Base-by-base conservation (phyloP, 64 coral and sea anemone genomes). In the Orbicella faveolata region DNA sequence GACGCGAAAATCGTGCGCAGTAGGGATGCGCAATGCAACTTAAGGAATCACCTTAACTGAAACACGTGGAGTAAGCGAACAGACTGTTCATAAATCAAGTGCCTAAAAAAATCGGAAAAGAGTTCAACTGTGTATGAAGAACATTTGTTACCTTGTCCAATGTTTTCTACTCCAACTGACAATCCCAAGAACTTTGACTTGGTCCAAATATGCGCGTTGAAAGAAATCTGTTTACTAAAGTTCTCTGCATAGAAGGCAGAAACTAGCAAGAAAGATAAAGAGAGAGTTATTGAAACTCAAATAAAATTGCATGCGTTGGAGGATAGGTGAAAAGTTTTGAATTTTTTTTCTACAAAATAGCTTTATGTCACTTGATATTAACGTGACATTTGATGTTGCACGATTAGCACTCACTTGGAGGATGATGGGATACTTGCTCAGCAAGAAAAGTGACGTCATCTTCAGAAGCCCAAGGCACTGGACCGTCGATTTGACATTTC, bases 141-240 rank as follows among this genome's bases (percentile, higher is more conserved):
- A 34, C 10, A 52, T 9, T 11, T 15, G 13, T 39, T 39, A 98
- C 96, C 96, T 93, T 99, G 96, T 18, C 96, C 96, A 48, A 95
- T 89, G 69, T 93, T 95, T 52, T 99, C 96, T 18, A 99, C 96
- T 77, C 96, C 96, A 37, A 99, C 90, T 20, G 96, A 99, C 18
- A 99, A 75, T 65, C 96, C 96, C 7, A 99, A 79, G 34, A 99
- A 99, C 86, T 99, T 99, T 18, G 96, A 99, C 89, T 99, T 99
- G 84, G 96, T 99, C 96, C 96, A 99, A 26, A 99, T 99, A 55
- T 99, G 96, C 11, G 93, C 96, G 79, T 89, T 92, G 51, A 89
- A 95, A 0, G 93, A 88, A 55, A 99, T 95, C 34, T 89, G 80
- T 81, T 99, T 99, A 12, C 84, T 91, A n/a, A 75, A 52, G 80